Conservation (phyloP, 2,888 invertebrate genomes). For the Chrysopilus asiliformis region DNA sequence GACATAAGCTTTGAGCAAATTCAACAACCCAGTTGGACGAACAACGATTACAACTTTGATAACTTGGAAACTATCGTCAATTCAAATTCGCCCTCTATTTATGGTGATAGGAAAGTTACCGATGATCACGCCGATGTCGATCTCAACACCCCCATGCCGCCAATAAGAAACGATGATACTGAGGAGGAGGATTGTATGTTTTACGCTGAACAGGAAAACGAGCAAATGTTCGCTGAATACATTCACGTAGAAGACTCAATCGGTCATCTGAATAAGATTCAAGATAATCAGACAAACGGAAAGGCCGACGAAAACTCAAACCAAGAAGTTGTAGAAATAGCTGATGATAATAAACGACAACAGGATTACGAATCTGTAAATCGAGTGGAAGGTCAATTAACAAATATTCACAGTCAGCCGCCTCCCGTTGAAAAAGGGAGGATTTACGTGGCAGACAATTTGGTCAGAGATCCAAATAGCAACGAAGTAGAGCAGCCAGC, state of each 20-base stretch:
- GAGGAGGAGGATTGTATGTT: no score
- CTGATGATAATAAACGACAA: constrained; percentile 16
- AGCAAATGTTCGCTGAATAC: neutral
- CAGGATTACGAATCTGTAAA: constrained; percentile 1
- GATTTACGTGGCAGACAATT: constrained; percentile 33
- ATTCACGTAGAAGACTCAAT: no score
- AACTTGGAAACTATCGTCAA: constrained; percentile 15
- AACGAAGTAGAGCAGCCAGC: neutral
- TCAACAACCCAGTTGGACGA: constrained; percentile 13
- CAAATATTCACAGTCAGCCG: neutral
- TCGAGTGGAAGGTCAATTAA: neutral
- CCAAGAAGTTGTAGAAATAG: constrained; percentile 15
- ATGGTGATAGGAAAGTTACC: constrained; percentile 11
- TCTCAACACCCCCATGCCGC: constrained; percentile 23
- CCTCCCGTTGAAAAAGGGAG: constrained; percentile 24
- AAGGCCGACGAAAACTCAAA: neutral
- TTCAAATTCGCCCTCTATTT: constrained; percentile 10
- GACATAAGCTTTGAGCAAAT: constrained; percentile 6
- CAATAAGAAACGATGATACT: constrained; percentile 13
- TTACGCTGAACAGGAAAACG: no score
- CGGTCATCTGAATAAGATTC: no score
- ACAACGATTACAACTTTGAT: constrained; percentile 15
- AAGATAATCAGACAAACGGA: neutral
- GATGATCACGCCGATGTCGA: constrained; percentile 16
- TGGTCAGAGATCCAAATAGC: constrained; percentile 20